Conservation (phyloP, 2,888 invertebrate species). For the Stenurella melanura region DNA sequence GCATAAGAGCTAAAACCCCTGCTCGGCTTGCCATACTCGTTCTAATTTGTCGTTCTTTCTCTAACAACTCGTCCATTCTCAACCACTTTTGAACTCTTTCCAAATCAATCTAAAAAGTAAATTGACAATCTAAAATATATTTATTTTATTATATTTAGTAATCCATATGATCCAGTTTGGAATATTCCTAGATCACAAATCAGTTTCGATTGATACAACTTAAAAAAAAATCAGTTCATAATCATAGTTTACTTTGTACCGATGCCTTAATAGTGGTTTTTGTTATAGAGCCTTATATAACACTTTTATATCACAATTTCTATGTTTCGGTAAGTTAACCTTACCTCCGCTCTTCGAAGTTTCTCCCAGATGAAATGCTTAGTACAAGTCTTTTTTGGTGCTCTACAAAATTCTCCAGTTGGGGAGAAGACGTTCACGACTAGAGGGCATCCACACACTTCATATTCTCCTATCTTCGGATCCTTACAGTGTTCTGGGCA, state of each 20-base stretch:
- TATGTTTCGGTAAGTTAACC: neutral
- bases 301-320: too few relatives aligned
- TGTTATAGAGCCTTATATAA: too few relatives aligned
- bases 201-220: too few relatives aligned
- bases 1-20: conserved; percentile 93
- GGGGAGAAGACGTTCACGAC: conserved; percentile 88
- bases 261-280: too few relatives aligned
- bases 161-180: too few relatives aligned
- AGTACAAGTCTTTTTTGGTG: conserved; percentile 92
- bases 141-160: too few relatives aligned
- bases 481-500: conserved; percentile 99
- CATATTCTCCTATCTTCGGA: conserved; percentile 88
- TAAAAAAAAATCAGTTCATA: too few relatives aligned
- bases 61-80: conserved; percentile 93
- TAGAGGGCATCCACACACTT: conserved; percentile 96
- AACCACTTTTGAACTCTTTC: conserved; percentile 95
- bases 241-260: too few relatives aligned
- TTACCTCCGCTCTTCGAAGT: conserved; percentile 91
- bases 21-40: conserved; percentile 85
- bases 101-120: conserved; percentile 86
- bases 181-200: too few relatives aligned
- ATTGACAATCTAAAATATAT: too few relatives aligned
- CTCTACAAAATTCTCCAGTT: conserved; percentile 90
- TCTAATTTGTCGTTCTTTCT: conserved; percentile 92
- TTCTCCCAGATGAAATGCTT: conserved; percentile 98